phyloP scores from a whole-genome alignment of 2,113 vertebrate species.

The Melanerpes formicivorus region DNA sequence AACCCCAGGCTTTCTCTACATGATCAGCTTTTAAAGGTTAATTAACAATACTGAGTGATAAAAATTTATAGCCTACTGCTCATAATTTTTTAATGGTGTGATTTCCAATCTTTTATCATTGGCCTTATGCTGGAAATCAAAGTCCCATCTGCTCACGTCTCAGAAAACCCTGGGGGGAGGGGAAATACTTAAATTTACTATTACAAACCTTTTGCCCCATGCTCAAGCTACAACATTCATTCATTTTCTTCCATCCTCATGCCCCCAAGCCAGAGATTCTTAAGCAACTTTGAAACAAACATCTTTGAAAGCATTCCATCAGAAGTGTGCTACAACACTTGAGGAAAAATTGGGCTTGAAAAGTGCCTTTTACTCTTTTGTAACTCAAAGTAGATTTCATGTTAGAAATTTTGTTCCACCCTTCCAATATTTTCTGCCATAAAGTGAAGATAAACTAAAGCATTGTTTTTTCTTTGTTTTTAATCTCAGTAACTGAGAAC shows the following conservation, averaged over 20 bases:
- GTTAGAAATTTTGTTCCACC: neutral
- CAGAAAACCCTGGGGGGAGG: neutral
- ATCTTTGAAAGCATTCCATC: neutral
- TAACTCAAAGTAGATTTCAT: neutral
- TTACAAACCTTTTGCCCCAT: neutral
- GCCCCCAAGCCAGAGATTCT: neutral
- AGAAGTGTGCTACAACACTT: neutral
- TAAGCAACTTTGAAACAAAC: neutral
- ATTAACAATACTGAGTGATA: constrained; percentile 74
- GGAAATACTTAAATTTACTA: neutral
- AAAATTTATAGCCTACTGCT: constrained; percentile 76
- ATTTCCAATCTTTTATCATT: constrained; percentile 65
- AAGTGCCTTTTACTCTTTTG: neutral
- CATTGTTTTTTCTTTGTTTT: neutral
- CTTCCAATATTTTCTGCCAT: neutral
- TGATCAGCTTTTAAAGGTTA: constrained; percentile 80
- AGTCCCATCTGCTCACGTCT: constrained; percentile 20
- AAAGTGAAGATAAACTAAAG: neutral
- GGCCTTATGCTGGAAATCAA: constrained; percentile 4
- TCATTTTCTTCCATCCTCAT: neutral
- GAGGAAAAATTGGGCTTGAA: neutral
- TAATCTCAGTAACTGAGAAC: neutral
- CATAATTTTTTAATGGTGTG: constrained; percentile 78
- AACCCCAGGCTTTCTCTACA: constrained; percentile 55
- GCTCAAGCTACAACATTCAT: neutral